These are phyloP conservation scores for Tauraco erythrolophus DNA, from an alignment of 2,113 vertebrate genomes.

Conservation along the genomic window DNA sequence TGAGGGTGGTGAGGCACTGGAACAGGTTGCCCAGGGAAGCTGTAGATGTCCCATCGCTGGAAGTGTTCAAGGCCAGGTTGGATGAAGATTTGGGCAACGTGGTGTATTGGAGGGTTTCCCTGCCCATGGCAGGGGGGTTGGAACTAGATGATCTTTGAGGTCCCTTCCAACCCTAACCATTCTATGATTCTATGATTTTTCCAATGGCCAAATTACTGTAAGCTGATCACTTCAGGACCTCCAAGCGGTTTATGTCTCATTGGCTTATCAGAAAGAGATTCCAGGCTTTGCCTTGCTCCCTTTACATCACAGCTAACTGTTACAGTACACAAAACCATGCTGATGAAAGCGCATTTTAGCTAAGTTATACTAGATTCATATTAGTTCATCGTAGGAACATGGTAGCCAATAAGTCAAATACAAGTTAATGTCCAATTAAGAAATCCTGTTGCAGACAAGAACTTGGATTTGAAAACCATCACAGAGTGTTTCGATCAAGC, in stretches of 20 bases:
- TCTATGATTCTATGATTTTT: too few species aligned
- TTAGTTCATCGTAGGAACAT: background rate
- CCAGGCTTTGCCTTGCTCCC: background rate
- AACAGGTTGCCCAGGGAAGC: too few species aligned
- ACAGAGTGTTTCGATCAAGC: background rate
- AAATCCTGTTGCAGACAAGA: background rate
- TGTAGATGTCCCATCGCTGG: too few species aligned
- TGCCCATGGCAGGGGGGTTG: too few species aligned
- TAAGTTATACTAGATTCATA: background rate
- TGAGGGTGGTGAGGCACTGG: too few species aligned
- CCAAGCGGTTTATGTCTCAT: background rate
- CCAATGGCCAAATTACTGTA: background rate
- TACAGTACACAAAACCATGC: background rate
- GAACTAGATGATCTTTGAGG: too few species aligned
- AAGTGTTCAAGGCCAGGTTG: too few species aligned
- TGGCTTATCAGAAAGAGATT: background rate
- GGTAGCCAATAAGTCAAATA: background rate
- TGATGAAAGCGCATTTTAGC: background rate
- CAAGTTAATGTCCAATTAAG: background rate
- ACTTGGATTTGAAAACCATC: background rate
- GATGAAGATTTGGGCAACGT: too few species aligned
- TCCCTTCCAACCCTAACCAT: too few species aligned
- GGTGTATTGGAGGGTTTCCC: too few species aligned
- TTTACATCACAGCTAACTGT: background rate
- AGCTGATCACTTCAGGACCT: background rate